Conservation (phyloP, 2,113 vertebrate species). For the Corythornis madagascariensis region DNA sequence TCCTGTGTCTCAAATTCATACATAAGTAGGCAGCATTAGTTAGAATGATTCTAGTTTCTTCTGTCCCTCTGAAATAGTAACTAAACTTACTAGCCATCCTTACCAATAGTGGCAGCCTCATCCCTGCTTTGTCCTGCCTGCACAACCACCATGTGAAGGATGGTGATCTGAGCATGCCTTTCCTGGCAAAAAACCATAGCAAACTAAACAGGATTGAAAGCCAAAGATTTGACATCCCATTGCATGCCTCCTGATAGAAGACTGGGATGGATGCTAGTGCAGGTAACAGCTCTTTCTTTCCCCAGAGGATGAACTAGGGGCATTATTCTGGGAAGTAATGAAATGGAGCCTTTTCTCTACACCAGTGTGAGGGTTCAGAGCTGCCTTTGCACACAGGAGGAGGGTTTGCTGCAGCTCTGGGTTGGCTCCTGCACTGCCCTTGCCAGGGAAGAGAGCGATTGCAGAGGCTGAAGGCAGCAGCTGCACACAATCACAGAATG, state of each 20-base stretch:
- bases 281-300: not conserved
- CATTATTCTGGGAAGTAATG: not conserved
- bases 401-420: not conserved
- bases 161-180: not conserved
- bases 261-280: not conserved
- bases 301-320: not conserved
- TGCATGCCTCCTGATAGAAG: not conserved
- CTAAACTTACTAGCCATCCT: not conserved
- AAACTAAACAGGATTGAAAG: not conserved
- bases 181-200: not conserved
- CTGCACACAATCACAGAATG: not conserved
- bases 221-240: not conserved
- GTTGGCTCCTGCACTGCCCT: not conserved
- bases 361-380: not conserved
- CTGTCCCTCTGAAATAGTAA: not conserved
- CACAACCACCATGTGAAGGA: accelerated
- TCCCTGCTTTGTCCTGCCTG: not conserved
- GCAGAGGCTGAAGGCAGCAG: not conserved
- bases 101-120: accelerated
- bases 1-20: not conserved
- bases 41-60: not conserved
- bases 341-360: not conserved
- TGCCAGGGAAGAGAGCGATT: accelerated
- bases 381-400: not conserved
- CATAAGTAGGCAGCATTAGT: not conserved